A percentile compares a stretch with the other conserved stretches of the same genome.
These are phyloP conservation scores for Calosoma granatense DNA, from an alignment of 1,140 invertebrate genomes.

Conservation along the genomic window DNA sequence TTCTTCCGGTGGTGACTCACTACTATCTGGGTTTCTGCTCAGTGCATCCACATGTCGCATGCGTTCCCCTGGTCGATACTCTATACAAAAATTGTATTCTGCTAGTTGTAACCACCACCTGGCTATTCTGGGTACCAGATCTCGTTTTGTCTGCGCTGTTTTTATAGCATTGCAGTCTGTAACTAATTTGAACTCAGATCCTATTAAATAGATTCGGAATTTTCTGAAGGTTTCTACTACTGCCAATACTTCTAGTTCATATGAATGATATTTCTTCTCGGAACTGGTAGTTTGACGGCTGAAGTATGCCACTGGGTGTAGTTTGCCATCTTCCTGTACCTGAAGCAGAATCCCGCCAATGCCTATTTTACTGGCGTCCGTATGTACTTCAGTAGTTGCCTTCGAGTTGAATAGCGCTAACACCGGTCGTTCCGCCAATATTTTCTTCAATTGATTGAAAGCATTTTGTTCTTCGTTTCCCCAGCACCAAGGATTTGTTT, in stretches of 20 bases:
- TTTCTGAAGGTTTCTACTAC: constrained; percentile 7
- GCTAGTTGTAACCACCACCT: too few species aligned
- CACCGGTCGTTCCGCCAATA: constrained; percentile 11
- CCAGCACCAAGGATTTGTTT: constrained; percentile 23
- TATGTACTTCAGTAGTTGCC: neutral
- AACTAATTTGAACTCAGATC: too few species aligned
- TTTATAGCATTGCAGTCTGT: too few species aligned
- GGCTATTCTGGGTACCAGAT: too few species aligned
- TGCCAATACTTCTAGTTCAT: constrained; percentile 23
- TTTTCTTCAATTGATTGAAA: constrained; percentile 16
- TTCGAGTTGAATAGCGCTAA: neutral
- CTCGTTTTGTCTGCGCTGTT: too few species aligned
- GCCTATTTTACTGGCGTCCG: neutral
- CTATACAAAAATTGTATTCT: too few species aligned
- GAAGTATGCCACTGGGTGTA: neutral
- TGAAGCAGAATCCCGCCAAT: neutral
- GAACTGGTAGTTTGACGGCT: neutral
- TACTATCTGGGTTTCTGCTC: constrained; percentile 15
- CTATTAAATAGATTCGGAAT: constrained; percentile 14
- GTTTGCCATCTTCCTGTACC: neutral
- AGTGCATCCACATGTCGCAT: constrained; percentile 25
- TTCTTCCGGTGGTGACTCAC: too few species aligned
- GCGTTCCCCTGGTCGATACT: constrained; percentile 18
- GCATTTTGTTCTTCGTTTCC: constrained; percentile 19
- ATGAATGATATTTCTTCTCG: constrained; percentile 21